Percentiles rank a stretch among this genome's conserved stretches.
These are phyloP conservation scores for Apogon hyalosoma DNA, from an alignment of 2,797 vertebrate species.

Conservation along the genomic window DNA sequence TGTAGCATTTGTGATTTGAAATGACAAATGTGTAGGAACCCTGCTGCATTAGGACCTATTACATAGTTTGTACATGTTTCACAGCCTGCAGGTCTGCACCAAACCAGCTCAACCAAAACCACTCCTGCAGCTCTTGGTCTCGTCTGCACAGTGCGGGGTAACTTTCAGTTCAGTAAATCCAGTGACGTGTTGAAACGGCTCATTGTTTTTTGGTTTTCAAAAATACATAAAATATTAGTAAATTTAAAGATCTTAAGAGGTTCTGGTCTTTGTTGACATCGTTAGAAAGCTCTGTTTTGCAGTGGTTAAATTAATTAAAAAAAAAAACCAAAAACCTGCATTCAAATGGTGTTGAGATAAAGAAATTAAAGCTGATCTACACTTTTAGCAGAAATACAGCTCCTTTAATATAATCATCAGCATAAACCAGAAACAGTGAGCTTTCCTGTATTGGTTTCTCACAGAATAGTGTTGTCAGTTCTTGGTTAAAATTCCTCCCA, in stretches of 20 bases:
- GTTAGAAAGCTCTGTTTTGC: too few relatives aligned
- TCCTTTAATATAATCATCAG: too few relatives aligned
- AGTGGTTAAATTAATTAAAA: too few relatives aligned
- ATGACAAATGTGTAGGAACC: slow-evolving; percentile 34
- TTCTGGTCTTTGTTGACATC: too few relatives aligned
- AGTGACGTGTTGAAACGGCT: background rate
- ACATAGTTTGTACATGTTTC: slow-evolving; percentile 41
- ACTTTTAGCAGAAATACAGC: background rate
- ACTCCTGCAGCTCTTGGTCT: slow-evolving; percentile 23
- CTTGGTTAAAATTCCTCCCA: slow-evolving; percentile 9
- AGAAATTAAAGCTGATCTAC: background rate
- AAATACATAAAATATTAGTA: too few relatives aligned
- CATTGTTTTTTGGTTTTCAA: background rate
- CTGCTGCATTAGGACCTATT: slow-evolving; percentile 49
- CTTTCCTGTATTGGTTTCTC: background rate
- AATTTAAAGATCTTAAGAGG: too few relatives aligned
- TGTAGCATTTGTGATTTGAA: background rate
- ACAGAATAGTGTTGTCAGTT: background rate
- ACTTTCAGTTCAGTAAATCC: background rate
- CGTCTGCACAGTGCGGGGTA: background rate
- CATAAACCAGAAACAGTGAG: slow-evolving; percentile 44
- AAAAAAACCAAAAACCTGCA: too few relatives aligned
- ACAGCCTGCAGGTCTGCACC: slow-evolving; percentile 55
- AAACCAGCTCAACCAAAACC: slow-evolving; percentile 78
- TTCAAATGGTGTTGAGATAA: too few relatives aligned